A percentile compares a stretch with the other conserved stretches of the same genome.
phyloP scores from a whole-genome alignment of 1,140 invertebrate species.

The Drosophila triauraria region DNA sequence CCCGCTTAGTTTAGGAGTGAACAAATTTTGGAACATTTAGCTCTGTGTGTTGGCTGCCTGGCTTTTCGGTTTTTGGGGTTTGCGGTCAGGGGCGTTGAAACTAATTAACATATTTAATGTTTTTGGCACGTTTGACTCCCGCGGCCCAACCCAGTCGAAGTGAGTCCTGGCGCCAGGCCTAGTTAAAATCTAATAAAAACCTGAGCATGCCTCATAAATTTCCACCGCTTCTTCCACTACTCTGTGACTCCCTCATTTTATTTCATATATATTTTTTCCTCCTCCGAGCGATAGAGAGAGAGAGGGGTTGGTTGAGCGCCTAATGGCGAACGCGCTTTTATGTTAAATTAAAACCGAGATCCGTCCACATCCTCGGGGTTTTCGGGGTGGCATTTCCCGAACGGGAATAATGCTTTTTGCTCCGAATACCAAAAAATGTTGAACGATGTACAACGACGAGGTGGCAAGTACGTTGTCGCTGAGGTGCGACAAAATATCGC shows the following conservation, averaged over 20 bases:
- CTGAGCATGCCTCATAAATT: slow-evolving; percentile 85
- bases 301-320: slow-evolving; percentile 59
- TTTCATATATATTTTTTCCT: slow-evolving; percentile 2
- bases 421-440: background rate
- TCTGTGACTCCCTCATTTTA: slow-evolving; percentile 8
- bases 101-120: slow-evolving; percentile 84
- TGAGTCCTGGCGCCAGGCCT: slow-evolving; percentile 62
- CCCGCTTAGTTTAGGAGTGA: slow-evolving; percentile 61
- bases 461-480: slow-evolving; percentile 82
- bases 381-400: slow-evolving; percentile 31
- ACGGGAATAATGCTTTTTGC: background rate
- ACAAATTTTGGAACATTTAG: slow-evolving; percentile 21
- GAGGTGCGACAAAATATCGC: slow-evolving; percentile 84
- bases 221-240: slow-evolving; percentile 57
- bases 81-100: slow-evolving; percentile 69
- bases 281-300: background rate
- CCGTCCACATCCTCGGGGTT: slow-evolving; percentile 19
- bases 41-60: slow-evolving; percentile 10
- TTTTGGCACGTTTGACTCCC: slow-evolving; percentile 77
- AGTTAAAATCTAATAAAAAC: slow-evolving; percentile 85
- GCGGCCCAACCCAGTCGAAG: slow-evolving; percentile 6
- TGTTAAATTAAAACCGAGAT: slow-evolving; percentile 78
- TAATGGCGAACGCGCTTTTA: slow-evolving; percentile 83
- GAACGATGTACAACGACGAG: slow-evolving; percentile 46
- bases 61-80: background rate